Evolutionary conservation across 2,113 vertebrate species (phyloP).

Genomic region (Leptobrachium ailaonicum): DNA sequence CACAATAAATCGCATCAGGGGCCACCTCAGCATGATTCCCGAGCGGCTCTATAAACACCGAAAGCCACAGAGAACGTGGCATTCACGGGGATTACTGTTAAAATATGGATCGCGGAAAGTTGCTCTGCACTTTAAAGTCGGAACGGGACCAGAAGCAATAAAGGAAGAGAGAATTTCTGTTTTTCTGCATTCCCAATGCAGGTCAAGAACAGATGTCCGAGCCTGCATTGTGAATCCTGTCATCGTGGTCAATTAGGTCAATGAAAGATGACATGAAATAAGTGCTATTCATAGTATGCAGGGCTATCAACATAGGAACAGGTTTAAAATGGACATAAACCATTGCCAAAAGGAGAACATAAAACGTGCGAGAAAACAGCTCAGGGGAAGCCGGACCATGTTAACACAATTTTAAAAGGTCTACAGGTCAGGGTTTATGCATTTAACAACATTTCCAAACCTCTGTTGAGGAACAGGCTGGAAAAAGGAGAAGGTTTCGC

Average conservation of each 20-base stretch:
- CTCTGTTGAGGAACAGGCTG: too few species aligned
- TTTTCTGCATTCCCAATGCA: background rate
- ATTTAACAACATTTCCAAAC: background rate
- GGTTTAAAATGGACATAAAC: background rate
- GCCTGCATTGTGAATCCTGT: conserved; percentile 3
- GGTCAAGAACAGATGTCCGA: conserved; percentile 19
- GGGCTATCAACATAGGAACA: background rate
- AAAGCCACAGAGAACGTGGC: too few species aligned
- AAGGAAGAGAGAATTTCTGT: background rate
- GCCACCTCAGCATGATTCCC: too few species aligned
- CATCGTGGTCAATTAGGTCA: conserved; percentile 10
- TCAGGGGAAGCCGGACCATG: background rate
- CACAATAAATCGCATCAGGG: too few species aligned
- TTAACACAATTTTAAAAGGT: background rate
- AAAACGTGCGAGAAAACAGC: background rate
- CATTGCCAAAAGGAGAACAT: too few species aligned
- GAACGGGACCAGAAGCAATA: background rate
- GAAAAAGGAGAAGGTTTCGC: too few species aligned
- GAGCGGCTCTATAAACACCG: too few species aligned
- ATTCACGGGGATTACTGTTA: too few species aligned
- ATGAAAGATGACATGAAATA: conserved; percentile 10
- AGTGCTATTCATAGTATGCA: conserved; percentile 15
- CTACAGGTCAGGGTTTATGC: background rate
- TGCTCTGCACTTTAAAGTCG: too few species aligned
- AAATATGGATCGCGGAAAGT: too few species aligned